These are phyloP conservation scores for Leuciscus waleckii DNA, from an alignment of 2,797 vertebrate species.

Conservation along the genomic window DNA sequence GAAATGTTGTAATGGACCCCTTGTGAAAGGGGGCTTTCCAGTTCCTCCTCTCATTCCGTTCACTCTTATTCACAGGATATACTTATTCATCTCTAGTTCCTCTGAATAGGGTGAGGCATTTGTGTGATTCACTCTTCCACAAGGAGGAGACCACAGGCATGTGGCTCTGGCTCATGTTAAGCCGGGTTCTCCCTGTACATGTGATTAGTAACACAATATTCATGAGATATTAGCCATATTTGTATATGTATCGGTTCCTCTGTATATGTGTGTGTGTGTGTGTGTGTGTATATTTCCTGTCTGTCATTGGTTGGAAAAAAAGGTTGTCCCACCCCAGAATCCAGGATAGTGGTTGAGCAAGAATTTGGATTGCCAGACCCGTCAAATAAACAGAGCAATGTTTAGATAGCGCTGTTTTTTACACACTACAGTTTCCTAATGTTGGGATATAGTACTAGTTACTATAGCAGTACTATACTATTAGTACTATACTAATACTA, in stretches of 20 bases:
- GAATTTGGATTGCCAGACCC: background rate
- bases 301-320: background rate
- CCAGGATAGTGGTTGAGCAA: background rate
- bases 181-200: background rate
- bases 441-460: background rate
- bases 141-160: constrained; percentile 3
- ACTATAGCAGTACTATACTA: no score
- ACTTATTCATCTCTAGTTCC: background rate
- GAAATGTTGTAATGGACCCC: background rate
- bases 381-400: constrained; percentile 4
- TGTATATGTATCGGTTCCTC: background rate
- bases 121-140: background rate
- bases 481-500: no score
- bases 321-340: background rate
- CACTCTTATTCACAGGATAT: constrained; percentile 23
- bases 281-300: background rate
- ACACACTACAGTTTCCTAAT: background rate
- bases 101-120: background rate
- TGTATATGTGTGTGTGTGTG: background rate
- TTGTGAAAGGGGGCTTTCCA: background rate
- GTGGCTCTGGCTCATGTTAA: background rate
- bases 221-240: no score
- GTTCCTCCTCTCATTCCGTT: constrained; percentile 2
- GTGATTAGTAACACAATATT: background rate
- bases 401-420: background rate